Conservation (phyloP, 2,888 invertebrate genomes). For the Arctia plantaginis region DNA sequence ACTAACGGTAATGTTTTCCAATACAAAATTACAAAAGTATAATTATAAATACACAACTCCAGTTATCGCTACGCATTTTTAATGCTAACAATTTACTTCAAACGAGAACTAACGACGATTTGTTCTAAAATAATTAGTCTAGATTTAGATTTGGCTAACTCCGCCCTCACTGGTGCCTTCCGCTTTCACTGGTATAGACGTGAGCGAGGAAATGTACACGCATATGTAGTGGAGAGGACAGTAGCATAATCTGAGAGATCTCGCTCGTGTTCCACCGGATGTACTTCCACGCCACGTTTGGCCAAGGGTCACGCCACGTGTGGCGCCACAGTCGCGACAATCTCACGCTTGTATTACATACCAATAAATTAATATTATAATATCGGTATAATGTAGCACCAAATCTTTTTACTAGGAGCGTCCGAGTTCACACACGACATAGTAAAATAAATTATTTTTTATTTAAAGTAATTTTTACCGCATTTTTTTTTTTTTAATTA, state of each 20-base stretch:
- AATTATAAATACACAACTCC: constrained; percentile 20
- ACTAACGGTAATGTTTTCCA: constrained; percentile 16
- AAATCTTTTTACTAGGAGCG: constrained; percentile 46
- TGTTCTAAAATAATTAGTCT: constrained; percentile 16
- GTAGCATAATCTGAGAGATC: not conserved
- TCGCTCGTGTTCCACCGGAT: not conserved
- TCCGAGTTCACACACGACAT: constrained; percentile 30
- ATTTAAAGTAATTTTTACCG: not conserved
- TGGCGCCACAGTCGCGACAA: not conserved
- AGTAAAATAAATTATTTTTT: not conserved
- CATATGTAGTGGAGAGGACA: not conserved
- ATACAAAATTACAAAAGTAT: constrained; percentile 32
- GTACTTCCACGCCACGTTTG: not conserved
- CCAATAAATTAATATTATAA: constrained; percentile 46
- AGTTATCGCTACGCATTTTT: constrained; percentile 11
- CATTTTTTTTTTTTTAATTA: not conserved
- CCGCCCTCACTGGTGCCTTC: not conserved
- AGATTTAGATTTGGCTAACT: constrained; percentile 9
- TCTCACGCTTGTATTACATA: constrained; percentile 24
- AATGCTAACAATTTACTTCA: constrained; percentile 5
- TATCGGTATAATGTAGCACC: constrained; percentile 60
- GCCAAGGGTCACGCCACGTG: not conserved
- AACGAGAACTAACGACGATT: not conserved
- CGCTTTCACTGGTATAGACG: not conserved
- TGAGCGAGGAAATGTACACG: not conserved